phyloP scores from a whole-genome alignment of 37 sponge, comb jelly and placozoan species.

The Tethya wilhelma region DNA sequence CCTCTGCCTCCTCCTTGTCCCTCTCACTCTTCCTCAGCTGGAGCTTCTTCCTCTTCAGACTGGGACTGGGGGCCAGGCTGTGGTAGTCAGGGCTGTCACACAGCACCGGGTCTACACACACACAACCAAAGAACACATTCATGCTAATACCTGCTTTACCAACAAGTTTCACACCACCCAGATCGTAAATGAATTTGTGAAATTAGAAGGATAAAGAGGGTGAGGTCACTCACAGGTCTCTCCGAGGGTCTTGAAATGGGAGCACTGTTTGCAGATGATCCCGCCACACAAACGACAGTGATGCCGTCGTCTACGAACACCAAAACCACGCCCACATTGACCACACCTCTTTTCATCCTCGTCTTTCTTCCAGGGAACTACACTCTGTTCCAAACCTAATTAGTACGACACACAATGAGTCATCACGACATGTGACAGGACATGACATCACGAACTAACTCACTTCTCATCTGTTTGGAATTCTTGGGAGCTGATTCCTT shows the following conservation, averaged over 20 bases:
- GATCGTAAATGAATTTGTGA: too few species aligned
- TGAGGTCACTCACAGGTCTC: conserved; percentile 46
- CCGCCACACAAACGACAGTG: conserved; percentile 89
- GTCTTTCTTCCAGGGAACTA: conserved; percentile 81
- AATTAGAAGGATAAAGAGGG: neutral
- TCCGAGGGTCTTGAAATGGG: conserved; percentile 53
- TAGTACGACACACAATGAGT: neutral
- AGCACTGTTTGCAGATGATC: conserved; percentile 87
- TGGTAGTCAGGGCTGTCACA: conserved; percentile 34
- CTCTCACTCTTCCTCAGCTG: neutral
- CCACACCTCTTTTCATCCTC: conserved; percentile 57
- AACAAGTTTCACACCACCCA: neutral
- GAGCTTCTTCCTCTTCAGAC: conserved; percentile 14
- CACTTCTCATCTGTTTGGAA: conserved; percentile 55
- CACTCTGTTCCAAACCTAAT: conserved; percentile 67
- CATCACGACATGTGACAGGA: neutral
- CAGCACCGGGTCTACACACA: conserved; percentile 32
- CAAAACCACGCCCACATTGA: conserved; percentile 55
- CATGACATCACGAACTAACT: neutral
- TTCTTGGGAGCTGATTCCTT: conserved; percentile 20
- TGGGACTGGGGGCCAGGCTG: conserved; percentile 7
- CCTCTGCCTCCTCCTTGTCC: conserved; percentile 43
- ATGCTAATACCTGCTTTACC: neutral
- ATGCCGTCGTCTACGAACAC: conserved; percentile 50
- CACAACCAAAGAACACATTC: neutral